Evolutionary conservation across 2,797 vertebrate genomes (phyloP).

Genomic region (Leuciscus waleckii): DNA sequence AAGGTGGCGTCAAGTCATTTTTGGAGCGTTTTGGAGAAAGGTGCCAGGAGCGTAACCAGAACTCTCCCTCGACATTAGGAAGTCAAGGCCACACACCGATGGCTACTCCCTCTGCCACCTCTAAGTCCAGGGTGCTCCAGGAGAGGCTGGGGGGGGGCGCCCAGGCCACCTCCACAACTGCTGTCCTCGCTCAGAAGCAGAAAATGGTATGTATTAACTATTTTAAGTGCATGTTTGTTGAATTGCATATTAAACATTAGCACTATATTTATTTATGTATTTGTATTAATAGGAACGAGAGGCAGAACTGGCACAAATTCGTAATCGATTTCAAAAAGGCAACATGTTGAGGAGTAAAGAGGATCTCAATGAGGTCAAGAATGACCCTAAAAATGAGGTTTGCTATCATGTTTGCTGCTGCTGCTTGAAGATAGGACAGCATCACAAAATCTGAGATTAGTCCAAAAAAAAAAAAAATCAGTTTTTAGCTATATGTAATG

Average conservation of each 20-base stretch:
- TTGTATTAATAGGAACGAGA: constrained; percentile 86
- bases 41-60: constrained; percentile 82
- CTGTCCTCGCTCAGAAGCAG: constrained; percentile 85
- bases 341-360: constrained; percentile 80
- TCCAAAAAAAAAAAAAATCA: neutral
- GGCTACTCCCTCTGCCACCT: constrained; percentile 77
- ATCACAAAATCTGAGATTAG: neutral
- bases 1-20: constrained; percentile 88
- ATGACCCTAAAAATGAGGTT: constrained; percentile 64
- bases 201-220: constrained; percentile 81
- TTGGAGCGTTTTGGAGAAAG: constrained; percentile 91
- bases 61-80: constrained; percentile 68
- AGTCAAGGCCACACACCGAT: constrained; percentile 62
- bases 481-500: neutral
- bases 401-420: neutral
- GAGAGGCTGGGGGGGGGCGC: constrained; percentile 84
- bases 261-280: neutral
- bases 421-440: neutral
- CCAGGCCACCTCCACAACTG: constrained; percentile 79
- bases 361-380: constrained; percentile 67
- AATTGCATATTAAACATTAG: neutral
- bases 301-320: constrained; percentile 88
- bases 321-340: constrained; percentile 86
- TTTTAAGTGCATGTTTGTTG: neutral
- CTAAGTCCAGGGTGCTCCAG: constrained; percentile 87